Conservation (phyloP, 2,797 vertebrate genomes). For the Notolepis coatsorum region DNA sequence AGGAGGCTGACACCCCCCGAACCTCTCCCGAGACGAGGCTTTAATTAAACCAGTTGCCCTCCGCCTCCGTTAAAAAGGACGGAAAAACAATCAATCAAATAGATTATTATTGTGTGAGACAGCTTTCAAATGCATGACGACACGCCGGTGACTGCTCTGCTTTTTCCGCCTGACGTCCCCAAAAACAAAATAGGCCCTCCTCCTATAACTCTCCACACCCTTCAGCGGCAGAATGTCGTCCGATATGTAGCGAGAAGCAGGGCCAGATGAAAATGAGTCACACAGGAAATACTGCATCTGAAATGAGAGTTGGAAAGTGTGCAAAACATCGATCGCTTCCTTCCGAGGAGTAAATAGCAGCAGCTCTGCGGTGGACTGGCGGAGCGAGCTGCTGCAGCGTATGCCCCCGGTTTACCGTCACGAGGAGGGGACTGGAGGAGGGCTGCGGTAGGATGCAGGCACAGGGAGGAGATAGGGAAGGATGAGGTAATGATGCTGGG, state of each 20-base stretch:
- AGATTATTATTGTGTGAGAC: not conserved
- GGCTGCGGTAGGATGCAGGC: slow-evolving; percentile 41
- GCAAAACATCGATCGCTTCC: not conserved
- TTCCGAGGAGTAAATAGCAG: slow-evolving; percentile 10
- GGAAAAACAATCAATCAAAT: slow-evolving; percentile 32
- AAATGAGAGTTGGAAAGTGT: not conserved
- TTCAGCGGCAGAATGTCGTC: not conserved
- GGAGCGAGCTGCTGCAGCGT: slow-evolving; percentile 31
- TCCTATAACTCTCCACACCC: too few relatives aligned
- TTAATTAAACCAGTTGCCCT: not conserved
- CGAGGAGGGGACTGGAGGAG: slow-evolving; percentile 51
- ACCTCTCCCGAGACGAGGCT: not conserved
- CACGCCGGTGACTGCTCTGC: slow-evolving; percentile 10
- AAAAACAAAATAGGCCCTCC: not conserved
- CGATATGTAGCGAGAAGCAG: not conserved
- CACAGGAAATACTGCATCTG: not conserved
- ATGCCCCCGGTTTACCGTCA: slow-evolving; percentile 67
- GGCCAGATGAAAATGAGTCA: too few relatives aligned
- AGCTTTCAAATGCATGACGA: slow-evolving; percentile 12
- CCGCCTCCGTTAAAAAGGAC: not conserved
- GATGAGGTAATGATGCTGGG: slow-evolving; percentile 64
- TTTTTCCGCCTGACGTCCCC: not conserved
- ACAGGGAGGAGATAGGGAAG: slow-evolving; percentile 32
- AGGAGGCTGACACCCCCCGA: not conserved
- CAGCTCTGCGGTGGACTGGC: slow-evolving; percentile 18